Base-by-base conservation (phyloP, 2,113 vertebrate genomes). In the Cavia porcellus region DNA sequence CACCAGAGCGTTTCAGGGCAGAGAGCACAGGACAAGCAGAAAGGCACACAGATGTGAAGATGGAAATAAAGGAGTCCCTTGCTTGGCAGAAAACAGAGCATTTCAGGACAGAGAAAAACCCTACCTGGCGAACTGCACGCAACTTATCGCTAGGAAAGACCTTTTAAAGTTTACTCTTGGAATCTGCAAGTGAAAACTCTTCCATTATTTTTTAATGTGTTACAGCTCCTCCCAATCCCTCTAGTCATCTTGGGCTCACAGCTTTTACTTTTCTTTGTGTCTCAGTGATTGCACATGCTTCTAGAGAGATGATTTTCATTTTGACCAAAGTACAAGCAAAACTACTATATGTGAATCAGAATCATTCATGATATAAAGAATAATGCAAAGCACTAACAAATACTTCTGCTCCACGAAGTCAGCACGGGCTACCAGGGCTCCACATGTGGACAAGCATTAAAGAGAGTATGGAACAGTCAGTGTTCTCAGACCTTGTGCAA, bases 121-220 rank as follows among this genome's bases (percentile, higher is more conserved):
- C 42, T 59, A 42, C 17, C 0, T 77, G 61, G 92, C 47, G 82
- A 57, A 64, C 13, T 61, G 2, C 52, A 7, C 64, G n/a, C 42
- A 32, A 57, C 47, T 81, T 89, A 55, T 38, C 84, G 68, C 20
- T 50, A 70, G 82, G 4, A 77, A 94, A 94, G 35, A 32, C 19
- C 81, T 25, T 55, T 61, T 45, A 55, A 83, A 75, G 30, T 61
- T 42, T 84, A 59, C 3, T 19, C 55, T 82, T 90, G 25, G 35
- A 35, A n/a, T 95, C 72, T 91, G 86, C 64, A 38, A 72, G 25
- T 64, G 42, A 91, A 95, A 66, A 87, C 38, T 81, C 15, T 42
- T 68, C 55, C 20, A 3, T 38, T 64, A 75, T 92, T 42, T 95
- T 79, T 66, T 77, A 94, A 82, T 38, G 84, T 64, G 25, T 55